phyloP scores from a whole-genome alignment of 2,113 vertebrate genomes.

The Nibea coibor region DNA sequence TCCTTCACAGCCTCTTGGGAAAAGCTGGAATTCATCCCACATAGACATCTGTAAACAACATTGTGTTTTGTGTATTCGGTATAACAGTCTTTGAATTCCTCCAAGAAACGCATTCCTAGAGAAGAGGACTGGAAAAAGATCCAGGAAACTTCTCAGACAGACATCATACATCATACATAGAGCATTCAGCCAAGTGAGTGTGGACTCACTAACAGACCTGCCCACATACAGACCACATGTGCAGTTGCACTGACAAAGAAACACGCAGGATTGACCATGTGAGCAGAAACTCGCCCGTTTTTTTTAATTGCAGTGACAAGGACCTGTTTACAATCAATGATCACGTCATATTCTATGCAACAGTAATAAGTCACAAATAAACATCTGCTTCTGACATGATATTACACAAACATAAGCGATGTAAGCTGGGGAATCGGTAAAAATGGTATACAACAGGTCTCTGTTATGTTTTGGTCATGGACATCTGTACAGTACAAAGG shows the following conservation, averaged over 20 bases:
- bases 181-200: background rate
- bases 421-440: constrained; percentile 18
- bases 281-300: constrained; percentile 42
- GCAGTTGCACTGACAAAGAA: constrained; percentile 26
- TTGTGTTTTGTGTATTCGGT: background rate
- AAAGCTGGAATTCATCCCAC: background rate
- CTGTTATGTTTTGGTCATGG: constrained; percentile 16
- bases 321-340: constrained; percentile 69
- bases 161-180: background rate
- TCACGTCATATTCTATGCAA: constrained; percentile 62
- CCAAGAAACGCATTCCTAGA: constrained; percentile 23
- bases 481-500: constrained; percentile 53
- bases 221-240: background rate
- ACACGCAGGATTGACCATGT: constrained; percentile 28
- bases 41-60: background rate
- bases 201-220: background rate
- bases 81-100: background rate
- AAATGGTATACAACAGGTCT: constrained; percentile 39
- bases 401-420: constrained; percentile 62
- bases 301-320: constrained; percentile 66
- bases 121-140: background rate
- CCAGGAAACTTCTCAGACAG: constrained; percentile 1
- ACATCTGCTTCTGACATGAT: constrained; percentile 56
- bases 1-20: background rate
- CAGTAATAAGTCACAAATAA: constrained; percentile 67